Evolutionary conservation across 2,888 invertebrate genomes (phyloP), one percentile per base, ranked within the genome.

Genomic region (Lissocephala sabroskyi): DNA sequence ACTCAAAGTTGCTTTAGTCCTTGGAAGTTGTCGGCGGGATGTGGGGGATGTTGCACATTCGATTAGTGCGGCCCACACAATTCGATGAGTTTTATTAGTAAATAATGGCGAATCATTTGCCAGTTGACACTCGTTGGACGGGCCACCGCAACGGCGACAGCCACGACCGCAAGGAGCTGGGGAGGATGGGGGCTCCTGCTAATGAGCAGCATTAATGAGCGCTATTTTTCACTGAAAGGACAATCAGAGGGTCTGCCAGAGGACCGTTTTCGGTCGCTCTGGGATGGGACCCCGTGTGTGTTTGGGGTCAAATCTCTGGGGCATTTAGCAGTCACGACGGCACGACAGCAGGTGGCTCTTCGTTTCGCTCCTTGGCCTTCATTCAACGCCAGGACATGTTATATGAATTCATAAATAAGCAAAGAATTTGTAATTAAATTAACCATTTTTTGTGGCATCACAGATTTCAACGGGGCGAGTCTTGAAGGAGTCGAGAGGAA

Each of bases 21-120:
- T n/a, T n/a, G n/a, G n/a, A n/a, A n/a, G n/a, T 43, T 40, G 40
- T 14, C 30, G 26, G 45, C 45, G 49, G 50, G 49, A 45, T 59
- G 49, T 49, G 30, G 6, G 19, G 52, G 11, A n/a, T n/a, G n/a
- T n/a, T 30, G 53, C 36, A 58, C 56, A 60, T 74, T 71, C 65
- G 70, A 76, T 68, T 73, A 73, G 70, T 54, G 57, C 41, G 45
- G 45, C 62, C 33, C 55, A 33, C 23, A 50, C 59, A 55, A 73
- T 61, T 73, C 71, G 75, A 76, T 79, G 68, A 79, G 80, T 80
- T 81, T 80, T 81, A 82, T 82, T 81, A 79, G 76, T 79, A 75
- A 82, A 81, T 82, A 82, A 82, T 82, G 80, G 81, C 64, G 57
- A 77, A 80, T 82, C 81, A 79, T 82, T 82, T 81, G 79, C 55